phyloP scores from a whole-genome alignment of 2,797 vertebrate genomes.

The Takifugu ocellatus region DNA sequence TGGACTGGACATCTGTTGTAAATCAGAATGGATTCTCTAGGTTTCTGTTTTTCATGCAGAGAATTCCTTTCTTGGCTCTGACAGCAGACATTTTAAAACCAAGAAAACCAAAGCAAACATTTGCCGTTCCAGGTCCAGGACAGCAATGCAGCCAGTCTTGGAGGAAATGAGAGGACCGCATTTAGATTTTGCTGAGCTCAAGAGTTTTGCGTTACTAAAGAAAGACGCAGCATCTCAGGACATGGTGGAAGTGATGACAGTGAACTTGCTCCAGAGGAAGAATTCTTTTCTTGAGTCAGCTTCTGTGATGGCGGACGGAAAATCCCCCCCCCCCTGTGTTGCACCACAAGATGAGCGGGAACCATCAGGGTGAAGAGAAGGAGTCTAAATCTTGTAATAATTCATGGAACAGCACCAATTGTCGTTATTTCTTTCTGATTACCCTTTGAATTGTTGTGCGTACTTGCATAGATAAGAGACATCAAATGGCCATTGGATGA shows the following conservation, averaged over 20 bases:
- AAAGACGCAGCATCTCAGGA: constrained; percentile 47
- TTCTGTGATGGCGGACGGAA: constrained; percentile 7
- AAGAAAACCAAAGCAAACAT: constrained; percentile 11
- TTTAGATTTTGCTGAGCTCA: constrained; percentile 61
- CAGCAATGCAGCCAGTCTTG: constrained; percentile 30
- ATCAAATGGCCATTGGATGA: too few species aligned
- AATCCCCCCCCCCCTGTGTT: constrained; percentile 30
- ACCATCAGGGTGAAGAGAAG: neutral
- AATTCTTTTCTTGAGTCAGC: constrained; percentile 45
- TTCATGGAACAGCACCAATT: too few species aligned
- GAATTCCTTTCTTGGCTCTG: constrained; percentile 19
- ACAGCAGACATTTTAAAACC: constrained; percentile 26
- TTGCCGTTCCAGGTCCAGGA: constrained; percentile 26
- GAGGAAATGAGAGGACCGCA: constrained; percentile 56
- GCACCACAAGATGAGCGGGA: neutral
- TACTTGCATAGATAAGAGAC: too few species aligned
- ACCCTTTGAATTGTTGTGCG: too few species aligned
- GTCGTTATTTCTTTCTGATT: too few species aligned
- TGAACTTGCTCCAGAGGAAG: constrained; percentile 49
- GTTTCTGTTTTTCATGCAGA: constrained; percentile 15
- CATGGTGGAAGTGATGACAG: constrained; percentile 53
- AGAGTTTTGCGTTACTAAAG: constrained; percentile 53
- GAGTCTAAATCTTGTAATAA: too few species aligned
- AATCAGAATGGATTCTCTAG: constrained; percentile 14
- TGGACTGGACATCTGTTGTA: constrained; percentile 35